phyloP scores from a whole-genome alignment of 2,113 vertebrate genomes.

The Rattus rattus region DNA sequence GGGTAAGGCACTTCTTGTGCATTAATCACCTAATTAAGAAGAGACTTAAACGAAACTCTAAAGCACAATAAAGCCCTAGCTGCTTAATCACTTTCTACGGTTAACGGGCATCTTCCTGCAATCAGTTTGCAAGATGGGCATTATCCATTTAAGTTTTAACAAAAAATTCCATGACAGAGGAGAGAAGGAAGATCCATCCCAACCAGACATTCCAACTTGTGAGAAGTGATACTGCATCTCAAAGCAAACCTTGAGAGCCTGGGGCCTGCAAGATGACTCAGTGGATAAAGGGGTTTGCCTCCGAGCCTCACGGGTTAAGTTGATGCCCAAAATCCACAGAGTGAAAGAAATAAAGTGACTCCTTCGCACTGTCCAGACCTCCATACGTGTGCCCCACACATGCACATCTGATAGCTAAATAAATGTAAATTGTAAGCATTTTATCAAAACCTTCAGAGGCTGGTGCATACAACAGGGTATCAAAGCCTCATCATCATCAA shows the following conservation, averaged over 20 bases:
- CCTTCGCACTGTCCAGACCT: background rate
- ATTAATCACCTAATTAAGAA: conserved; percentile 91
- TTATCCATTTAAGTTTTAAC: conserved; percentile 72
- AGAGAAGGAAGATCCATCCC: background rate
- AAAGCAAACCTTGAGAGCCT: conserved; percentile 25
- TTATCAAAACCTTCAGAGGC: background rate
- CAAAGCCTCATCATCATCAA: too few species aligned
- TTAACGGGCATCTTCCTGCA: conserved; percentile 85
- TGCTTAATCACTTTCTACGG: conserved; percentile 86
- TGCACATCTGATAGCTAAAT: background rate
- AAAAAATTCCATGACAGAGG: conserved; percentile 62
- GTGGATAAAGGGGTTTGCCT: background rate
- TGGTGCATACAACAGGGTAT: background rate
- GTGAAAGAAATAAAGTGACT: background rate
- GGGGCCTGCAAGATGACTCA: background rate
- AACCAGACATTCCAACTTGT: conserved; percentile 57
- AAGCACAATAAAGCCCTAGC: conserved; percentile 88
- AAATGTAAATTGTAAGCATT: background rate
- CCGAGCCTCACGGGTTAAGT: too few species aligned
- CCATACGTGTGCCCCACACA: too few species aligned
- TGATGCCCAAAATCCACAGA: background rate
- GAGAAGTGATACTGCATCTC: conserved; percentile 55
- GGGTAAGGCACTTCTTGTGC: conserved; percentile 84
- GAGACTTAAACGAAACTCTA: conserved; percentile 88
- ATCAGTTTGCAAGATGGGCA: conserved; percentile 79